Evolutionary conservation across 2,797 vertebrate genomes (phyloP), one percentile per base, ranked within the genome.

Genomic region (Sparidentex hasta): DNA sequence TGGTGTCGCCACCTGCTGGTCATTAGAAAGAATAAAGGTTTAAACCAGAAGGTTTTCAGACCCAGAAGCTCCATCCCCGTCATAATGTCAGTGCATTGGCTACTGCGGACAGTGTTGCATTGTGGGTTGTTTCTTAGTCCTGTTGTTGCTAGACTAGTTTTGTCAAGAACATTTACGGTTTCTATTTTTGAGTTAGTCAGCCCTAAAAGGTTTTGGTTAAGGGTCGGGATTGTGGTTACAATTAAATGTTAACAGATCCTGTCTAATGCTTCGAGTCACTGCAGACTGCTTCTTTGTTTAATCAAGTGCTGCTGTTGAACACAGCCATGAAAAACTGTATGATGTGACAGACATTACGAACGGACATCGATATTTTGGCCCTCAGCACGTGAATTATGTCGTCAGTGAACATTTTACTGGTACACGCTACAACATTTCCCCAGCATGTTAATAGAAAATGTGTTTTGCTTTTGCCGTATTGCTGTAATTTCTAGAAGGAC

Each of bases 131-230:
- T 21, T 71, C 20, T 33, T 33, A 54, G 47, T n/a, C 12, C 54
- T 17, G 12, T 55, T 56, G 44, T 17, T 63, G 41, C n/a, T 11
- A 9, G 2, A 8, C 21, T 12, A 68, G 38, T 48, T 44, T 63
- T 8, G 3, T 64, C 61, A 23, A 20, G 27, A 33, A 20, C 1
- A 23, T 67, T 69, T 7, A 23, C 1, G 18, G 16, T 65, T 12
- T 44, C 2, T 55, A 23, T 23, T 23, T 59, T 54, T 38, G 20
- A 63, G 27, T 70, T 51, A 27, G 44, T 64, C 59, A 64, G 38
- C 50, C 25, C 2, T 54, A 25, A 33, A 54, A 23, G 16, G 54
- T 3, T 33, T 33, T 33, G 33, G 8, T 8, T 7, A 38, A 8
- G 33, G 33, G 7, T 38, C 33, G 33, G 8, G 18, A 7, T 56